These are phyloP conservation scores for Phrynocephalus guinanensis DNA, from an alignment of 2,797 vertebrate genomes.

Conservation along the genomic window DNA sequence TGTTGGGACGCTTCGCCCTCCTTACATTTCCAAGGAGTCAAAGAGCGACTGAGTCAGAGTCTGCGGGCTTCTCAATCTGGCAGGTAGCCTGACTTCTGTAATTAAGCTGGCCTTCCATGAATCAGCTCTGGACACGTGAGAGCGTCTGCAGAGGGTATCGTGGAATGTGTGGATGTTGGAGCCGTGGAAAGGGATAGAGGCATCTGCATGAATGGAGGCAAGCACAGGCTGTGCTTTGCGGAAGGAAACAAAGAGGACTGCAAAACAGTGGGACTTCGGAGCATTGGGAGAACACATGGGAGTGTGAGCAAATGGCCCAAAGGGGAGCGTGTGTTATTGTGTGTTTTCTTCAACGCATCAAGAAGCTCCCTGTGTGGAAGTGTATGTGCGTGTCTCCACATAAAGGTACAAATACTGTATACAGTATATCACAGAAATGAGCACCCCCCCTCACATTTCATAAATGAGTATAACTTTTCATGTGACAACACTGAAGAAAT, in stretches of 20 bases:
- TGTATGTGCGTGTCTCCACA: background rate
- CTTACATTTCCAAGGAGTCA: slow-evolving; percentile 30
- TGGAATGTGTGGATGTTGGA: background rate
- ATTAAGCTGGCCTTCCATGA: background rate
- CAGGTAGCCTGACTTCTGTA: slow-evolving; percentile 34
- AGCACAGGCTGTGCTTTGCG: background rate
- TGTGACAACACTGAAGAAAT: too few relatives aligned
- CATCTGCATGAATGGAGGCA: too few relatives aligned
- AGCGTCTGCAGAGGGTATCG: background rate
- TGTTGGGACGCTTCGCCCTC: slow-evolving; percentile 19
- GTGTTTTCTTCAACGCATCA: too few relatives aligned
- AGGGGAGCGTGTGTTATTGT: background rate
- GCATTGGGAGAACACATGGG: background rate
- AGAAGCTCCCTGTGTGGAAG: too few relatives aligned
- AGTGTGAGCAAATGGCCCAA: background rate
- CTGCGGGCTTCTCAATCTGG: slow-evolving; percentile 30
- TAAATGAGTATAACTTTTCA: too few relatives aligned
- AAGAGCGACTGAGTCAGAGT: slow-evolving; percentile 24
- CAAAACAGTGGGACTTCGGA: background rate
- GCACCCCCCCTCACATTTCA: too few relatives aligned
- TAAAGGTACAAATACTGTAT: background rate
- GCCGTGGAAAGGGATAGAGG: background rate
- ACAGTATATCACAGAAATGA: too few relatives aligned
- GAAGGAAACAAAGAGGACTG: background rate
- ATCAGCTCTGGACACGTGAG: background rate